phyloP scores from a whole-genome alignment of 2,797 vertebrate species.

The Peromyscus aztecus region DNA sequence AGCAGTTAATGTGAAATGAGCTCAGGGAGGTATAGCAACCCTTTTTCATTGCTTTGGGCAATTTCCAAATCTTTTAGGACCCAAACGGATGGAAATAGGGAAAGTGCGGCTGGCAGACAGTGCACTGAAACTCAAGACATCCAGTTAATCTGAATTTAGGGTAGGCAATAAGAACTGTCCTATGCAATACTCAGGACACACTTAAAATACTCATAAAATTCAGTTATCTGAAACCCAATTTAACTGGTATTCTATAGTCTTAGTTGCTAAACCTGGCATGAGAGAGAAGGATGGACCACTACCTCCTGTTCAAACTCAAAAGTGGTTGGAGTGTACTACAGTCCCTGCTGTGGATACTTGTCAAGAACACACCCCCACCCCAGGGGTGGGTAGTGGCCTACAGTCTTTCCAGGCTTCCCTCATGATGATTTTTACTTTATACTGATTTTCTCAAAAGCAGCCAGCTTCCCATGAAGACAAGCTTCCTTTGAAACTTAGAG shows the following conservation, averaged over 20 bases:
- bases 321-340: background rate
- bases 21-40: background rate
- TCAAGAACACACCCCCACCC: background rate
- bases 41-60: constrained; percentile 8
- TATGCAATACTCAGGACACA: background rate
- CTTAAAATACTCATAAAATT: background rate
- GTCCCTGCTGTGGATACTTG: background rate
- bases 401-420: background rate
- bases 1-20: background rate
- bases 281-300: background rate
- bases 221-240: constrained; percentile 15
- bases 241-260: background rate
- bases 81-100: background rate
- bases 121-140: background rate
- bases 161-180: background rate
- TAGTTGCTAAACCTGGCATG: background rate
- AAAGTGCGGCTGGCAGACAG: background rate
- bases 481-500: background rate
- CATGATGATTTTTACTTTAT: background rate
- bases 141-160: constrained; percentile 24
- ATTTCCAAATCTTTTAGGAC: background rate
- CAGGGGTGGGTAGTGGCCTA: background rate
- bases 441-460: background rate
- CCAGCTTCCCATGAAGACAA: background rate
- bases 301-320: background rate